Evolutionary conservation across 2,113 vertebrate species (phyloP).

Genomic region (Oriolus oriolus): DNA sequence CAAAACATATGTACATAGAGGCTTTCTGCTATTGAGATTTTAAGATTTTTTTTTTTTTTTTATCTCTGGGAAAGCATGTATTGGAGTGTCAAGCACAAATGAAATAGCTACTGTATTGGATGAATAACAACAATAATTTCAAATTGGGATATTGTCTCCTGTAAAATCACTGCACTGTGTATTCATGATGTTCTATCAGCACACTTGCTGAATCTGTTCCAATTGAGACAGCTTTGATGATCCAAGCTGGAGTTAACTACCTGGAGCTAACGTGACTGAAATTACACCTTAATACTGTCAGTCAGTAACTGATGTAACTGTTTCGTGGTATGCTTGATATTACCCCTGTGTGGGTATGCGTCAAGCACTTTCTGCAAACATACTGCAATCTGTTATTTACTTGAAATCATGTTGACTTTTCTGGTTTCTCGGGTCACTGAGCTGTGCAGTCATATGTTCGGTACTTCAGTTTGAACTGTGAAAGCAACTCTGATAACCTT

Average conservation of each 20-base stretch:
- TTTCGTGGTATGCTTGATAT: neutral
- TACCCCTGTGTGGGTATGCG: neutral
- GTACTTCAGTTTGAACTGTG: neutral
- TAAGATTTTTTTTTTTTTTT: neutral
- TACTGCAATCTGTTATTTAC: neutral
- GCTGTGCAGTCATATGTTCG: neutral
- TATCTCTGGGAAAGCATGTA: neutral
- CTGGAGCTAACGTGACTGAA: neutral
- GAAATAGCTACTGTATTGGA: neutral
- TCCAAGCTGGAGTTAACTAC: neutral
- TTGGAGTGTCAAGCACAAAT: neutral
- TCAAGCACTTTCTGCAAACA: neutral
- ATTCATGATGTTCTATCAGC: neutral
- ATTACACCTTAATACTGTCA: neutral
- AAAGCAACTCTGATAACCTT: neutral
- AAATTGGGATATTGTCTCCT: neutral
- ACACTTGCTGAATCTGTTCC: neutral
- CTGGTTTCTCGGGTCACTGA: neutral
- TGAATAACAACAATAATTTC: neutral
- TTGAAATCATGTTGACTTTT: neutral
- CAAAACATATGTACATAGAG: fast-evolving
- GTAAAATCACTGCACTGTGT: neutral
- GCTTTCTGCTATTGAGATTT: neutral
- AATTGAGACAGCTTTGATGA: neutral
- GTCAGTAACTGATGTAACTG: neutral